These are phyloP conservation scores for Bombus soroeensis DNA, from an alignment of 1,140 invertebrate genomes.

Conservation along the genomic window DNA sequence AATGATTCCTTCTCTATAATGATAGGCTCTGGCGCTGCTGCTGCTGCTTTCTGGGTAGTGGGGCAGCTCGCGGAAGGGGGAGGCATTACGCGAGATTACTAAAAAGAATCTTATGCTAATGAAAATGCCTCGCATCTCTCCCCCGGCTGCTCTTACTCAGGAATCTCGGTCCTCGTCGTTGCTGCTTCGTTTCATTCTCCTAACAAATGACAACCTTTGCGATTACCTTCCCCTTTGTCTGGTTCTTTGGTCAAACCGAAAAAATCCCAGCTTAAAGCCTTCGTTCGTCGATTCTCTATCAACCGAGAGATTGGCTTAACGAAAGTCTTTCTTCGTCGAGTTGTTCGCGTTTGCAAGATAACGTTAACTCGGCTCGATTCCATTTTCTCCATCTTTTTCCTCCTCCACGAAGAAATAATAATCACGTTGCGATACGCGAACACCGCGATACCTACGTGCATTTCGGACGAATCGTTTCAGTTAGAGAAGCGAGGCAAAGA, in stretches of 20 bases:
- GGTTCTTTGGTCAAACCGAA: neutral
- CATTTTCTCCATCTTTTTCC: too few species aligned
- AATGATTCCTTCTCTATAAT: slow-evolving; percentile 84
- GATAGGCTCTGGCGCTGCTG: slow-evolving; percentile 78
- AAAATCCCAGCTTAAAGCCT: too few species aligned
- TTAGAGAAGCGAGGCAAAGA: neutral
- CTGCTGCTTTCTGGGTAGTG: slow-evolving; percentile 67
- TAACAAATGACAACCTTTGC: slow-evolving; percentile 40
- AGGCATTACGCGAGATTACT: slow-evolving; percentile 65
- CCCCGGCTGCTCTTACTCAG: slow-evolving; percentile 2
- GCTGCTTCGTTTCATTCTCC: neutral
- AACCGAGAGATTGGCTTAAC: too few species aligned
- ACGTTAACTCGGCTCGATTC: too few species aligned
- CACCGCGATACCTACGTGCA: neutral
- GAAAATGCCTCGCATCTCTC: slow-evolving; percentile 72
- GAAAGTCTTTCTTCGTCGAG: too few species aligned
- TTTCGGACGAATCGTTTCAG: slow-evolving; percentile 13
- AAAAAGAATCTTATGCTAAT: slow-evolving; percentile 78
- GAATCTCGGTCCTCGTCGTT: neutral
- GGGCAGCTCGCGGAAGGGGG: slow-evolving; percentile 50
- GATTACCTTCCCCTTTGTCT: neutral
- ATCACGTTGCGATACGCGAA: too few species aligned
- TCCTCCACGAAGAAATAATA: neutral
- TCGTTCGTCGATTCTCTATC: too few species aligned
- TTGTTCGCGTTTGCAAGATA: too few species aligned